Base-by-base conservation (phyloP, 2,888 invertebrate species). In the Phlogophora meticulosa region DNA sequence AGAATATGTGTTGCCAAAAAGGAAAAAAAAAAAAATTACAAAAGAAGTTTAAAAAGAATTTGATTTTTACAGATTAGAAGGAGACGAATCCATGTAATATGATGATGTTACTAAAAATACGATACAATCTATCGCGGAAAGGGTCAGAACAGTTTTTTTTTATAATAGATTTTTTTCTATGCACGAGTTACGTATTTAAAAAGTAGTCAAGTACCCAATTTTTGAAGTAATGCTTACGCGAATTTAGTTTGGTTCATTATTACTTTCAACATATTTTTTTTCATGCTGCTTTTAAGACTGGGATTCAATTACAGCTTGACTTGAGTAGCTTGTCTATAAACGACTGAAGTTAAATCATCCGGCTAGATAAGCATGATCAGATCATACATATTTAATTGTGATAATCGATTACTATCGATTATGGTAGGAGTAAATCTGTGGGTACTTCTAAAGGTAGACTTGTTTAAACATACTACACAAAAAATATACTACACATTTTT, bases 51-150 rank as follows among this genome's bases (percentile, higher is more conserved):
- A 70, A 32, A 58, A 57, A 40, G 11, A 52, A 66, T 75, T 76
- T 76, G 11, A 68, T 79, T 75, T 75, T 76, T 75, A 9, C 75
- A 77, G 81, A 76, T 77, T 59, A 76, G 61, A 59, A 53, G 77
- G 28, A 66, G 78, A 63, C 22, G 72, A 66, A 66, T 66, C 56
- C 81, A 80, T 80, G 80, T 76, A 51, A 76, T 80, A 80, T 77
- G 81, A 76, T 55, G 74, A 55, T 58, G 42, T 57, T 48, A 57
- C 46, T 76, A 48, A 43, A 32, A 45, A 20, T 11, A 52, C 61
- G 20, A 51, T 65, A 62, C 46, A 49, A 55, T 48, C 45, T 48
- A 52, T 79, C 28, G 69, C 68, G 58, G 60, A 68, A 79, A 46
- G 9, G 75, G 80, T 71, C 61, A 76, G 76, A 75, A 32, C 36